Evolutionary conservation across 37 sponge, comb jelly and placozoan species (phyloP), one percentile per base, ranked within the genome.

Genomic region (Beroe ovata): DNA sequence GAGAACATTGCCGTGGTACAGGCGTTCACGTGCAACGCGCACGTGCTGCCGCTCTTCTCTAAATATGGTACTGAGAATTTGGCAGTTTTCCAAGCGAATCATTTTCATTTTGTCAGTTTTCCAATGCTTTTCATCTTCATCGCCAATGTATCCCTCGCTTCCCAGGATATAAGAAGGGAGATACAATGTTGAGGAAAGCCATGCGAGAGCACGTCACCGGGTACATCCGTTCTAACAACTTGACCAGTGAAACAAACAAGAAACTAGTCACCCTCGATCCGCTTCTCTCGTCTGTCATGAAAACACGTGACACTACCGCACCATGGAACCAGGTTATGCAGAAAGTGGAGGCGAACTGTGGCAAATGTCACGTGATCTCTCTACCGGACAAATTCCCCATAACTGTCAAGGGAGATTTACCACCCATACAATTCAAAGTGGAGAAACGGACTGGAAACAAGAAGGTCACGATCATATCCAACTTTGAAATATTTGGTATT

Each of bases 361-460:
- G 84, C 2, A 39, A 77, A 42, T 77, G 84, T 40, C 41, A 39
- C 84, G 54, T 77, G 29, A 41, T 77, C 54, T 40, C 84, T 2
- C 84, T 77, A 2, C 84, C 84, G 11, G 84, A 42, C 28, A 39
- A 42, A 4, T 42, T 77, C 33, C 84, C 84, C 47, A 77, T 77
- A 14, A 77, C 84, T 6, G 84, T 77, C 23, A 77, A 77, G 84
- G 84, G 84, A 40, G 54, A 77, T 21, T 29, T 77, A 25, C 84
- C 84, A 18, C 84, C 84, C 22, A 77, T 77, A 38, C 84, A 77
- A 54, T 77, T 42, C 47, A 77, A 77, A 25, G 84, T 77, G 84
- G 84, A 77, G 47, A 77, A 77, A 77, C 21, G 84, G 38, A 77
- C 84, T 19, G 84, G 84, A 41, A 77, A 77, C 84, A 77, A 77